Conservation (phyloP, 2,113 vertebrate species). For the Engraulis encrasicolus region DNA sequence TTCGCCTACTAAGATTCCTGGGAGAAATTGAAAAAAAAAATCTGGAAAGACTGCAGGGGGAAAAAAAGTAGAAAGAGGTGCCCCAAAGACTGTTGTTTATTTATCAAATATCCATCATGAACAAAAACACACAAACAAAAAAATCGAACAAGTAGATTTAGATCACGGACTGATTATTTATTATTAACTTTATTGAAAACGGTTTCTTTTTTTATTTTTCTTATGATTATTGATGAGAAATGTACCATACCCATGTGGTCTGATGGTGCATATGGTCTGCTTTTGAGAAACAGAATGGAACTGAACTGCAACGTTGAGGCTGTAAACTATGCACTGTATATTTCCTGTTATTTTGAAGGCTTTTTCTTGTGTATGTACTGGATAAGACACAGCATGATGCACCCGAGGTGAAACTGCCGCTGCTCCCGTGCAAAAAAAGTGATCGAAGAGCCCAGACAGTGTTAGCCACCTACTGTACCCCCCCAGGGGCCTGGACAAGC, state of each 20-base stretch:
- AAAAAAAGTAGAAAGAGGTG: not conserved
- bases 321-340: conserved; percentile 86
- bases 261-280: conserved; percentile 66
- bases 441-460: conserved; percentile 28
- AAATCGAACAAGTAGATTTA: conserved; percentile 63
- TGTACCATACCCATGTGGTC: conserved; percentile 59
- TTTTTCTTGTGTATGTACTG: conserved; percentile 55
- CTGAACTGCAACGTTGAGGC: conserved; percentile 58
- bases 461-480: conserved; percentile 31
- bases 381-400: conserved; percentile 67
- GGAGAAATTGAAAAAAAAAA: not conserved
- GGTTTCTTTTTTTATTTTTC: conserved; percentile 19
- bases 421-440: conserved; percentile 3
- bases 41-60: not conserved
- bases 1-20: not conserved
- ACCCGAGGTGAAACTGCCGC: conserved; percentile 52
- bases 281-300: conserved; percentile 50
- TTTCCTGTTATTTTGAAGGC: conserved; percentile 54
- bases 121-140: conserved; percentile 52
- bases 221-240: conserved; percentile 55
- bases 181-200: not conserved
- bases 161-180: conserved; percentile 11
- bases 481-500: conserved; percentile 31
- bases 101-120: conserved; percentile 15
- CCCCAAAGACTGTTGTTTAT: conserved; percentile 48